A percentile compares a stretch with the other conserved stretches of the same genome.
Evolutionary conservation across 2,797 vertebrate genomes (phyloP).

Genomic region (Macropodus opercularis): DNA sequence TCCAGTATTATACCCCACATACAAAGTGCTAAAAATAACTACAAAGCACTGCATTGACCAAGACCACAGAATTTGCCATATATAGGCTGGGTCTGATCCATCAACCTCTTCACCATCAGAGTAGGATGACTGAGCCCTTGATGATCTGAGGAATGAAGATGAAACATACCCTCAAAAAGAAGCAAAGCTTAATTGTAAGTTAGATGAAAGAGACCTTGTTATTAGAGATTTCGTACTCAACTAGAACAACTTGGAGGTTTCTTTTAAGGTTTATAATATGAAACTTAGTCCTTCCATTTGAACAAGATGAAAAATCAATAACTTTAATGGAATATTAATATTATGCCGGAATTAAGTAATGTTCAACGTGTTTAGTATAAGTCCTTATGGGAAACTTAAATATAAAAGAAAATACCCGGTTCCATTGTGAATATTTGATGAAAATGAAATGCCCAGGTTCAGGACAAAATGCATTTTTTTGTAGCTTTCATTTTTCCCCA

Average conservation of each 20-base stretch:
- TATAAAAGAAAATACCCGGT: not conserved
- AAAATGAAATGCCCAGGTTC: not conserved
- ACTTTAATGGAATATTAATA: not conserved
- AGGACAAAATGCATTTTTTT: not conserved
- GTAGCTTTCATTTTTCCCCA: not conserved
- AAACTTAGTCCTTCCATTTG: not conserved
- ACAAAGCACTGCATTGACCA: slow-evolving; percentile 48
- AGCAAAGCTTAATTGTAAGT: slow-evolving; percentile 57
- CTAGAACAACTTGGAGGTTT: slow-evolving; percentile 25
- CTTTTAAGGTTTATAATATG: slow-evolving; percentile 35
- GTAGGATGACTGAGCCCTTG: slow-evolving; percentile 25
- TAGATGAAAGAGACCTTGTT: slow-evolving; percentile 48
- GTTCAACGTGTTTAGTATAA: not conserved
- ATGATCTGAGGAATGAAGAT: slow-evolving; percentile 47
- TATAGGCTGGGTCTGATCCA: slow-evolving; percentile 55
- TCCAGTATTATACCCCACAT: slow-evolving; percentile 16
- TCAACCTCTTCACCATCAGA: slow-evolving; percentile 26
- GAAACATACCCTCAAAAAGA: slow-evolving; percentile 47
- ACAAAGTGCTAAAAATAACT: slow-evolving; percentile 42
- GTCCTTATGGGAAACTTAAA: not conserved
- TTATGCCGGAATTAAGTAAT: not conserved
- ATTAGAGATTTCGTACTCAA: slow-evolving; percentile 51
- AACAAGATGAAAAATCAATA: not conserved
- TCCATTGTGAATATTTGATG: not conserved
- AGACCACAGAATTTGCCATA: slow-evolving; percentile 49